Percentiles rank a stretch among this genome's conserved stretches.
phyloP scores from a whole-genome alignment of 2,888 invertebrate genomes.

The Anarsia innoxiella region DNA sequence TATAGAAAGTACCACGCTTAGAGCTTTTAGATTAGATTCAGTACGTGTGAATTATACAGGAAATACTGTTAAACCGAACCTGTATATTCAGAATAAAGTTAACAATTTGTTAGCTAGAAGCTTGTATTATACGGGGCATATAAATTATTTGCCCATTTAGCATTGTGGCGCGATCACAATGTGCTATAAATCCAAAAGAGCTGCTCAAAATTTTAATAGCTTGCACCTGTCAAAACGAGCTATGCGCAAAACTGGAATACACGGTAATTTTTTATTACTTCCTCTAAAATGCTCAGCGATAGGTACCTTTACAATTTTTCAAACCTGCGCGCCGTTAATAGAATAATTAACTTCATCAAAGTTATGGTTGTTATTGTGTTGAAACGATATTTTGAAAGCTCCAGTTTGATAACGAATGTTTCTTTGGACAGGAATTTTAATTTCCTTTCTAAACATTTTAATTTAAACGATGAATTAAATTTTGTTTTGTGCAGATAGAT shows the following conservation, averaged over 20 bases:
- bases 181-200: slow-evolving; percentile 22
- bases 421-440: too few relatives aligned
- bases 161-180: slow-evolving; percentile 29
- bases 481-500: background rate
- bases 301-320: background rate
- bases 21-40: too few relatives aligned
- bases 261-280: background rate
- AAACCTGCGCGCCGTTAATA: background rate
- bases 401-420: background rate
- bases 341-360: background rate
- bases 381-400: background rate
- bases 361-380: background rate
- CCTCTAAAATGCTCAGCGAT: background rate
- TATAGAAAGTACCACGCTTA: too few relatives aligned
- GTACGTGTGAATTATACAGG: too few relatives aligned
- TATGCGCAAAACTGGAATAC: background rate
- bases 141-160: slow-evolving; percentile 36
- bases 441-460: too few relatives aligned
- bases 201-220: slow-evolving; percentile 33
- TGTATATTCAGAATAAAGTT: background rate
- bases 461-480: background rate
- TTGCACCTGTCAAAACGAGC: slow-evolving; percentile 29
- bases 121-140: slow-evolving; percentile 8
- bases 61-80: too few relatives aligned
- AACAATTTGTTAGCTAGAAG: slow-evolving; percentile 1